Evolutionary conservation across 1,140 invertebrate species (phyloP).

Genomic region (Akabosia matsudoensis): DNA sequence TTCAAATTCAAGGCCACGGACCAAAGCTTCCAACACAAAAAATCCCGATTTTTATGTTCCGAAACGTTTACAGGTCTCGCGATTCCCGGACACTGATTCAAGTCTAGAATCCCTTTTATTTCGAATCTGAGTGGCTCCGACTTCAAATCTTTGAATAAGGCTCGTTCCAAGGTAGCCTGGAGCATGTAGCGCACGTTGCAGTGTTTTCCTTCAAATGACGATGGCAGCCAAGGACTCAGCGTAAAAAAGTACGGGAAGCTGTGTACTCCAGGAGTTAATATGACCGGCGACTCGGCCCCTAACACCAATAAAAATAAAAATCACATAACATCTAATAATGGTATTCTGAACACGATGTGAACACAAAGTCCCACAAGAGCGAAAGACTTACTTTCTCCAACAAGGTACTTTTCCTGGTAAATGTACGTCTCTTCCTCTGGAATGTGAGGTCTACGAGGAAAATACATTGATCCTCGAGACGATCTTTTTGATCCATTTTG

Average conservation of each 20-base stretch:
- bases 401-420: conserved; percentile 14
- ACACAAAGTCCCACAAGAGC: neutral
- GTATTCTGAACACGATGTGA: neutral
- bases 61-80: neutral
- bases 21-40: conserved; percentile 10
- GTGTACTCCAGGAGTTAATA: neutral
- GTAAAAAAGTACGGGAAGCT: conserved; percentile 14
- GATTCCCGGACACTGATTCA: conserved; percentile 2
- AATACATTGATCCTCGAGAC: neutral
- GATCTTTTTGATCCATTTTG: neutral
- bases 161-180: neutral
- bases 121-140: neutral
- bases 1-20: conserved; percentile 6
- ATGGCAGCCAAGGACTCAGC: conserved; percentile 4
- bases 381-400: conserved; percentile 15
- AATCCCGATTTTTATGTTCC: conserved; percentile 9
- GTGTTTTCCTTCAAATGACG: neutral
- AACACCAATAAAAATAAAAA: neutral
- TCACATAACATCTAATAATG: neutral
- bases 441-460: neutral
- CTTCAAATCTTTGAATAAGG: conserved; percentile 15
- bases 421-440: conserved; percentile 9
- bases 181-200: neutral
- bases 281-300: neutral
- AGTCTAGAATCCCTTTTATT: conserved; percentile 3